These are phyloP conservation scores for Malurus leucopterus DNA, from an alignment of 2,797 vertebrate species.

Conservation along the genomic window DNA sequence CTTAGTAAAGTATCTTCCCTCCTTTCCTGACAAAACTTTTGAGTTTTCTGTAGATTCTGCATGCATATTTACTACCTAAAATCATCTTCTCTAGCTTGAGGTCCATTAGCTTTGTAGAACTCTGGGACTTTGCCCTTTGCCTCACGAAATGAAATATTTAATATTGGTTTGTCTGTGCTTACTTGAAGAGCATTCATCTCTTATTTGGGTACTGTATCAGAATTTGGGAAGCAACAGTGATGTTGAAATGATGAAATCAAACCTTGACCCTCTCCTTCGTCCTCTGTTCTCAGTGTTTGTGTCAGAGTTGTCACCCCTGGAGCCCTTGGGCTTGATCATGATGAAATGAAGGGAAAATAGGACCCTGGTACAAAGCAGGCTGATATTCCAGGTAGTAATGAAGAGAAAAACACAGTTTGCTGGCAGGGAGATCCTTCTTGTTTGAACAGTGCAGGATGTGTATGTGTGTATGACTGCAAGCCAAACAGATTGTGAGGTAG, in stretches of 20 bases:
- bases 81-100: background rate
- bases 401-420: constrained; percentile 48
- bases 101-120: constrained; percentile 45
- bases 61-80: background rate
- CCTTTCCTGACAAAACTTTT: background rate
- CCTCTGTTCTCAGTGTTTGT: constrained; percentile 43
- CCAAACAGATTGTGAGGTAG: background rate
- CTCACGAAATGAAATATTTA: constrained; percentile 71
- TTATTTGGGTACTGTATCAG: constrained; percentile 54
- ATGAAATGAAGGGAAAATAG: constrained; percentile 79
- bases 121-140: constrained; percentile 46
- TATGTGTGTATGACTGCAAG: background rate
- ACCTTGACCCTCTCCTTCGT: constrained; percentile 8
- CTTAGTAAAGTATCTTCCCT: background rate
- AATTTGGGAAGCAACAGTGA: constrained; percentile 59
- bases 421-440: constrained; percentile 7
- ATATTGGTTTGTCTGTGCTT: constrained; percentile 60
- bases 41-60: background rate
- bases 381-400: constrained; percentile 74
- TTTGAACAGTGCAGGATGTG: background rate
- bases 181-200: constrained; percentile 51
- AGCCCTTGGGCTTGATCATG: constrained; percentile 68
- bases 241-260: constrained; percentile 62
- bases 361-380: constrained; percentile 66
- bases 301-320: constrained; percentile 72